Base-by-base conservation (phyloP, 2,113 vertebrate genomes). In the Eublepharis macularius region DNA sequence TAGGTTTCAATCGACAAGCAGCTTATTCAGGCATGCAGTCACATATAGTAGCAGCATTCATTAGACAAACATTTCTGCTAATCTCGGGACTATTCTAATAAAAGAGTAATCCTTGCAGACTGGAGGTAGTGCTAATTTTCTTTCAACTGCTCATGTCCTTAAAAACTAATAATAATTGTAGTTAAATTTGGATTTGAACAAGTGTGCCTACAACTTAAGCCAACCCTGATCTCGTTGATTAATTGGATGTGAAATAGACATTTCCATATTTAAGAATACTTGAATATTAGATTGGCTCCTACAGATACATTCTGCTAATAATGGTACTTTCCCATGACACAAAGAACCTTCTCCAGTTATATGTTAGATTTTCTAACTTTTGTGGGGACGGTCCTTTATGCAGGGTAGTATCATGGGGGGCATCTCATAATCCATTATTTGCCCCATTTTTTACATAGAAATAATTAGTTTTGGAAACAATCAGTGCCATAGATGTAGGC, bases 1-100 rank as follows among this genome's bases (percentile, higher is more conserved):
- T 86, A 90, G 78, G 41, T 92, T 94, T 94, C 94, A 91, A 51
- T 95, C n/a, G 16, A 91, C 92, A 94, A 94, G 80, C 87, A 92
- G 91, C 93, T 93, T 92, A 95, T 94, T 96, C 88, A 93, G 93
- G 90, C 93, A 88, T 93, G 94, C 84, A 81, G 88, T 94, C 91
- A 94, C 93, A 95, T 96, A 96, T 93, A 96, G 96, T 93, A 90
- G 90, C 90, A 93, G 86, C 86, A 94, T 96, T 96, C 96, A 96
- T 96, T 95, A 95, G 91, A 90, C 77, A 95, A 94, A 94, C 92
- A 90, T 95, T 94, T 91, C 92, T 87, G 54, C 92, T 95, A 94
- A 95, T 94, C 92, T 93, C 92, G 92, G 69, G 85, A 88, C 90
- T 91, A 92, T 86, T 47, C 91, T 94, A 94, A 94, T 96, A 94